Evolutionary conservation across 2,797 vertebrate genomes (phyloP), one percentile per base, ranked within the genome.

Genomic region (Gadopsis marmoratus): DNA sequence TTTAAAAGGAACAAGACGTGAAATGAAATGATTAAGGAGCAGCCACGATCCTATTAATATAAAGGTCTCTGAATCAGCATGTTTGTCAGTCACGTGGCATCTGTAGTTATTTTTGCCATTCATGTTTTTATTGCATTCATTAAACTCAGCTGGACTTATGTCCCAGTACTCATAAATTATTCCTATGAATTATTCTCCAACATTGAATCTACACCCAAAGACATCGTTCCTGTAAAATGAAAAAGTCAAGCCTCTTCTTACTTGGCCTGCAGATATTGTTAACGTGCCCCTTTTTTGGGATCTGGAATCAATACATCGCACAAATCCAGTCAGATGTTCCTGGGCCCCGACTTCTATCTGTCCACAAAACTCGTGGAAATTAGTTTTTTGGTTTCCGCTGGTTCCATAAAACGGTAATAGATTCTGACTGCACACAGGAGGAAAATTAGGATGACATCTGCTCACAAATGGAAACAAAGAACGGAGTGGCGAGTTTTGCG

Each of bases 51-150:
- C 2, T 13, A 0, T 0, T 19, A 26, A 31, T 2, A 6, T 11
- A 26, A 74, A 63, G 31, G 35, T 66, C 19, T 70, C 29, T 47
- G 53, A 39, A 35, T 62, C 19, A 13, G 21, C 3, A 5, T 16
- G 37, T 19, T n/a, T 41, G 72, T 59, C 37, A 47, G 58, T 29
- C 17, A 29, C 23, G 19, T n/a, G 26, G 0, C 1, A 37, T 9
- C 54, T 11, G 0, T 13, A 2, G 4, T 3, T 39, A 13, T 58
- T 64, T 39, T 48, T n/a, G 61, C 51, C 11, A 4, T 23, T 14
- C 3, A 3, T 11, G 17, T 21, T 70, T 83, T 82, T 80, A 75
- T 58, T 59, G 51, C 63, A 4, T 26, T 11, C 55, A 60, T 56
- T 45, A 54, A 63, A 71, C 61, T 35, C 23, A 33, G 6, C 61